Evolutionary conservation across 2,113 vertebrate species (phyloP), one percentile per base, ranked within the genome.

Genomic region (Nicator chloris): DNA sequence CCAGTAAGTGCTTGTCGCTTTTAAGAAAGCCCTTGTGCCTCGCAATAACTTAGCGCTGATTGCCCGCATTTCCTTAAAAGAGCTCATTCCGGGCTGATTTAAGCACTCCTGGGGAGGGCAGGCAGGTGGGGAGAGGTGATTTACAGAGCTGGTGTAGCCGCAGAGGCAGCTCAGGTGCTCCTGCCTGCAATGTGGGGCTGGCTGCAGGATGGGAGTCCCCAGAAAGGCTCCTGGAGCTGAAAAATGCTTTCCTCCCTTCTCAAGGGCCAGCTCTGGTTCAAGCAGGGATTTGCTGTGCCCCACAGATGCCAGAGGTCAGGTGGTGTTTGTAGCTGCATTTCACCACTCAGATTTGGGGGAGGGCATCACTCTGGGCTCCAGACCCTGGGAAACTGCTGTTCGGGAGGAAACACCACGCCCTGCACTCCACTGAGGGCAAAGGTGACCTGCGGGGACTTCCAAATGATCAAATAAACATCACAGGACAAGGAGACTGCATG

Each of bases 51-150:
- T 93, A 95, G 70, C 15, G 6, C 93, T 94, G 95, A 94, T 95
- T 96, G 92, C 92, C 82, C 92, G 57, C 85, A 93, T 96, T 95
- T 95, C 80, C 93, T 93, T 96, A 94, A 94, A 93, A 88, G 95
- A 94, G 82, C 85, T 96, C 93, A 82, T 88, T 96, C 94, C 61
- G 92, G 23, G 75, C 44, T 96, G 93, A 95, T 95, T 96, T 96
- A 96, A 93, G 90, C 60, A 90, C 85, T 95, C 57, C 88, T 80
- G 92, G 78, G 92, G 90, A 78, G 84, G 86, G 71, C 75, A 22
- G 76, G 77, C 69, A 11, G 77, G 77, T 28, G 57, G 42, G 73
- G 82, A 69, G 3, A 59, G 56, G 39, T 88, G 85, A 96, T 95
- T 95, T 94, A 90, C 7, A 2, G 82, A 33, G 20, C 63, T 50